Percentiles rank a stretch among this genome's conserved stretches.
Conservation (phyloP, 2,888 invertebrate species). For the Sclerodermus sp. region DNA sequence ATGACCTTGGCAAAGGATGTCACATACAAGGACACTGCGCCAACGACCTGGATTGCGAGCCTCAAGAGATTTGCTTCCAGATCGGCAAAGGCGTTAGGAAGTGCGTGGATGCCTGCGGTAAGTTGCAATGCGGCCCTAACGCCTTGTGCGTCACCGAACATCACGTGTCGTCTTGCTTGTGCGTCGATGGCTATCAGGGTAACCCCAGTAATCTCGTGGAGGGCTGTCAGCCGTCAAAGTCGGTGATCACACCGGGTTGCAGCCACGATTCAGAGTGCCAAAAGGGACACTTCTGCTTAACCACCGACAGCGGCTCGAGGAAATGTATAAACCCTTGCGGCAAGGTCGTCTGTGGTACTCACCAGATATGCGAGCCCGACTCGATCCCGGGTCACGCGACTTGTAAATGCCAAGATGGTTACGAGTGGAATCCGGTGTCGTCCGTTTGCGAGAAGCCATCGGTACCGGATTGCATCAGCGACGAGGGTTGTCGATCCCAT, state of each 20-base stretch:
- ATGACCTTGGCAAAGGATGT: constrained; percentile 72
- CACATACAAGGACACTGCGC: constrained; percentile 73
- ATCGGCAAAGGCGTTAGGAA: constrained; percentile 75
- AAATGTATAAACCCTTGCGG: constrained; percentile 79
- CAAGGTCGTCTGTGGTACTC: constrained; percentile 78
- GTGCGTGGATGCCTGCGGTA: constrained; percentile 85
- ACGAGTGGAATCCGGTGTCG: constrained; percentile 80
- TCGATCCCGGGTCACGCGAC: constrained; percentile 66
- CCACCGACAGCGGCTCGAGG: constrained; percentile 63
- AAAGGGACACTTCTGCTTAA: constrained; percentile 70
- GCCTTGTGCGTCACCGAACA: constrained; percentile 82
- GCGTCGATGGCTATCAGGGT: constrained; percentile 79
- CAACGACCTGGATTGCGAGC: constrained; percentile 80
- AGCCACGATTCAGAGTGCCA: constrained; percentile 73
- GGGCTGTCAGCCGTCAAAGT: constrained; percentile 77
- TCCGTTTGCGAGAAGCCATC: constrained; percentile 86
- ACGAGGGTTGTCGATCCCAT: constrained; percentile 71
- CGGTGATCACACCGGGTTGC: constrained; percentile 61
- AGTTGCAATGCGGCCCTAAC: constrained; percentile 88
- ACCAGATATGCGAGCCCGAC: constrained; percentile 77
- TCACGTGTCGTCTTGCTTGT: constrained; percentile 84
- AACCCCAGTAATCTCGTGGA: constrained; percentile 77
- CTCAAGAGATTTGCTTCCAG: constrained; percentile 87
- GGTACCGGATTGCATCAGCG: constrained; percentile 75
- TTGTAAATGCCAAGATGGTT: constrained; percentile 78